Evolutionary conservation across 2,888 invertebrate genomes (phyloP), one percentile per base, ranked within the genome.

Genomic region (Catocala sponsa): DNA sequence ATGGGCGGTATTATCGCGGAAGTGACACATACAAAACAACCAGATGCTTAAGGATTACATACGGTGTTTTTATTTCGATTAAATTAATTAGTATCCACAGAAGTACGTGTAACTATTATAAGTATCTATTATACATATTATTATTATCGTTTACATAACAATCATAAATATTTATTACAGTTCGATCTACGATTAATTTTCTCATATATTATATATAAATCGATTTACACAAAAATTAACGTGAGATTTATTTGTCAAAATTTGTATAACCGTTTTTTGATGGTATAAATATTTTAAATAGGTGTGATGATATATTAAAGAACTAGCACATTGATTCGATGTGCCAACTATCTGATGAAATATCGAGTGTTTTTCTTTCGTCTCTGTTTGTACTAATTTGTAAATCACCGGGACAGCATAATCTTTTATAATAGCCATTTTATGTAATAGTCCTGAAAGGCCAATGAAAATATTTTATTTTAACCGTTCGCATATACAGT

Each of bases 1-100:
- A 79, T 80, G 70, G 79, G 77, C 74, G 81, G 25, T 79, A 75
- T 51, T 74, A 80, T 84, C 78, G 81, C 78, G 84, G 86, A 88
- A 88, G 68, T 53, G 58, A 52, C 15, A 78, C 13, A 78, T 60
- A 75, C 70, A 70, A 80, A 82, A 79, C 81, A 79, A 84, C 79
- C 57, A 59, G 65, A 66, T 65, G 72, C 6, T n/a, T 51, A n/a
- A 2, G 4, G 11, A 42, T 10, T 46, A 46, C 9, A 15, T 46
- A 9, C 9, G 0, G 10, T 15, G 44, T 44, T 44, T 44, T 44
- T 44, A 11, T 6, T 15, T 11, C 11, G 10, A 9, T n/a, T 49
- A 35, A 49, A 49, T 49, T 49, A 11, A 49, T 49, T 12, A 35
- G 7, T 13, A 25, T 25, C 25, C 25, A 15, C 6, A 46, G 25